Percentiles rank a stretch among this genome's conserved stretches.
phyloP scores from a whole-genome alignment of 2,113 vertebrate genomes.

The Calyptomena viridis region DNA sequence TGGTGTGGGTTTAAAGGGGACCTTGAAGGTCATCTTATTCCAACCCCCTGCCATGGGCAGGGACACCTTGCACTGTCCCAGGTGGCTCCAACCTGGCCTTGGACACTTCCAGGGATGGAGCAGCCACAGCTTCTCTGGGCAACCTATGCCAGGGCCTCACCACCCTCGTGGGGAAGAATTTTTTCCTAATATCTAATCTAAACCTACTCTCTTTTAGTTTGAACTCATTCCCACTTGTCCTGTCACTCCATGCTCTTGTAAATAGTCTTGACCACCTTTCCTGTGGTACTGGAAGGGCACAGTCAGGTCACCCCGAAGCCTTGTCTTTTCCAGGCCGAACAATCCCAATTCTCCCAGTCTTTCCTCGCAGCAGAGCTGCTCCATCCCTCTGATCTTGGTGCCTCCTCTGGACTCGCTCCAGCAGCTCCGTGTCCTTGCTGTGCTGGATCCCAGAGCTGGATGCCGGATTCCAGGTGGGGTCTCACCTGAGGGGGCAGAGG shows the following conservation, averaged over 20 bases:
- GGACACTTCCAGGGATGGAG: neutral
- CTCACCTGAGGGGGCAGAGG: neutral
- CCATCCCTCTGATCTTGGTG: neutral
- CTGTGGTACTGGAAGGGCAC: neutral
- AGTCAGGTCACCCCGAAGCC: neutral
- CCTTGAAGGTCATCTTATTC: neutral
- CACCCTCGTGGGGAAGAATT: neutral
- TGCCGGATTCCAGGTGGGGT: neutral
- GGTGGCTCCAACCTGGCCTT: neutral
- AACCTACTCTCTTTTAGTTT: neutral
- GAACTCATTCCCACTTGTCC: neutral
- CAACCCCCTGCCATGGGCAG: neutral
- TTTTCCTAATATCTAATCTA: neutral
- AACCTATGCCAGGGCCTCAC: neutral
- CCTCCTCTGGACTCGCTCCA: neutral
- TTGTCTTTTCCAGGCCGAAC: neutral
- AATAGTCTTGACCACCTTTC: neutral
- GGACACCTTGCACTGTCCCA: neutral
- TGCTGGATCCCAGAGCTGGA: neutral
- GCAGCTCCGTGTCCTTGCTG: neutral
- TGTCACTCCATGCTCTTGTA: neutral
- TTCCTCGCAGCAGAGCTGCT: neutral
- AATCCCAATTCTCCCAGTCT: neutral
- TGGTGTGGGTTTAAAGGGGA: neutral
- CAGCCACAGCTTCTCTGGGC: neutral